Base-by-base conservation (phyloP, 2,888 invertebrate species). In the Merodon equestris region DNA sequence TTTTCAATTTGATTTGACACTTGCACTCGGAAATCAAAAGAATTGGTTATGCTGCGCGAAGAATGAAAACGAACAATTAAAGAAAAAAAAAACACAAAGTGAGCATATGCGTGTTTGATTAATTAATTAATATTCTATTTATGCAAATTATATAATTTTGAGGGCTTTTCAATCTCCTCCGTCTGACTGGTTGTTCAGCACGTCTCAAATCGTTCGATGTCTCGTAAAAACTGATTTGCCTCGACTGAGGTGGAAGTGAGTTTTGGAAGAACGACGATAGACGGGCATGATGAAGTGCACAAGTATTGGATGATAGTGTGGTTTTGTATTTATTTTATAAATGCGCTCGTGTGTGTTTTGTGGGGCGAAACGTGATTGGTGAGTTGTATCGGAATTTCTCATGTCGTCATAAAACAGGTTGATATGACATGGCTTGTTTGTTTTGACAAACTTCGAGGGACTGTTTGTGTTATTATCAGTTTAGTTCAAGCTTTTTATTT, bases 181-280 rank as follows among this genome's bases (percentile, higher is more conserved):
- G 57, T 45, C 36, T 64, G 51, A 36, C 40, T 57, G 3, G 27
- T 14, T 19, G 14, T 34, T 48, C 1, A 74, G 81, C 81, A 83
- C 82, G 81, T 83, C 82, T 82, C 57, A 81, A 82, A 82, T 83
- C 83, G 83, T 83, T 84, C 84, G 83, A 82, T 81, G 76, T 83
- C 83, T 83, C 83, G 82, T 72, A 81, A 74, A 83, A 83, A 85
- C 84, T 85, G 82, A 82, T 45, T 68, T 17, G 60, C 53, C 58
- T 18, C 38, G 57, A 10, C 15, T 44, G 54, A 48, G 57, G 56
- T 34, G 67, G 54, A 60, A 74, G 60, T 73, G 45, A 36, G 51
- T 51, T 63, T 77, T 67, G 38, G 42, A 57, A 57, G 57, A 53
- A 9, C 40, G n/a, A 15, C 40, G 40, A 54, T 40, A 47, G 38